phyloP scores from a whole-genome alignment of 1,140 invertebrate genomes.

The Magallana ariakensis region DNA sequence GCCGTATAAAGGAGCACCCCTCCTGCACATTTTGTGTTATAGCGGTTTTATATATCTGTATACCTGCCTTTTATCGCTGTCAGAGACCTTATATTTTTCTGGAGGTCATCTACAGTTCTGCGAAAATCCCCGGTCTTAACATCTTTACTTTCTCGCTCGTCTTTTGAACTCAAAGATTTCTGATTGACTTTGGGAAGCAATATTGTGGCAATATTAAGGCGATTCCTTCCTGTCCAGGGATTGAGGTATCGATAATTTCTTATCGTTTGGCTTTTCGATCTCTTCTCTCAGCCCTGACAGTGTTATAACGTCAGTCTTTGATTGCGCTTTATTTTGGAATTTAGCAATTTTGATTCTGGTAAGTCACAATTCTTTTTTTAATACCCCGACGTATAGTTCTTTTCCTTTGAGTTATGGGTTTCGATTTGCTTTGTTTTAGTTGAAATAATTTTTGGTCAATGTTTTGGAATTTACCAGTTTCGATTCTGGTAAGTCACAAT shows the following conservation, averaged over 20 bases:
- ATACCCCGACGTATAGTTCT: no score
- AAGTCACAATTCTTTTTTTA: no score
- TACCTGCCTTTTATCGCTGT: not conserved
- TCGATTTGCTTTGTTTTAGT: no score
- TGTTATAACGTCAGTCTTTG: not conserved
- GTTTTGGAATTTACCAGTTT: no score
- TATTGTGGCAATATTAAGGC: not conserved
- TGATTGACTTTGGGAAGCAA: not conserved
- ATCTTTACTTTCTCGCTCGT: not conserved
- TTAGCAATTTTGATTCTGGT: no score
- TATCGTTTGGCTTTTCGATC: not conserved
- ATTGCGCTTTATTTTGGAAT: no score
- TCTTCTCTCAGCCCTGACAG: not conserved
- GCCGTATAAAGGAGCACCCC: not conserved
- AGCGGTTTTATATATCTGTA: not conserved
- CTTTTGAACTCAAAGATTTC: not conserved
- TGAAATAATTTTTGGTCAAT: no score
- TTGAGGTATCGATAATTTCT: not conserved
- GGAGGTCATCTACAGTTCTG: not conserved
- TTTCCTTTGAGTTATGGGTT: no score
- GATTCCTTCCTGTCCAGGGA: not conserved
- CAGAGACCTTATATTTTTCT: not conserved
- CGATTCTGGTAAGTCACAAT: no score
- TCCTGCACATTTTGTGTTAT: not conserved
- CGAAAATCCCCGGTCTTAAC: no score